Evolutionary conservation across 1,140 invertebrate species (phyloP).

Genomic region (Phenacoccus solenopsis): DNA sequence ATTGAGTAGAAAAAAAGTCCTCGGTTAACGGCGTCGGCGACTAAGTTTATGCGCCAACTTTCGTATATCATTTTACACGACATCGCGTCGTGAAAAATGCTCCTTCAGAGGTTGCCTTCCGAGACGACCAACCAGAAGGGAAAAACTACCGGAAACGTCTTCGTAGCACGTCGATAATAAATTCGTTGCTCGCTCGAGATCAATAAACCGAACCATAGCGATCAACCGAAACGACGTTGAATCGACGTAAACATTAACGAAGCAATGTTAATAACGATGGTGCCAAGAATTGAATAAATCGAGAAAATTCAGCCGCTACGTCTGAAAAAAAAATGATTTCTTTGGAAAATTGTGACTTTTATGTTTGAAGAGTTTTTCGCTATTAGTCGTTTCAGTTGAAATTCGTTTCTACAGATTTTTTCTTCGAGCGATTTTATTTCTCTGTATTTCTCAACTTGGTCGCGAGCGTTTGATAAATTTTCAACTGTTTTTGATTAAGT

Average conservation of each 20-base stretch:
- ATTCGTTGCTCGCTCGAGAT: neutral
- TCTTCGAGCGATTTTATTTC: too few species aligned
- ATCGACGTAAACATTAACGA: neutral
- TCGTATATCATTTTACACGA: neutral
- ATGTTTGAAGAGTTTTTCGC: too few species aligned
- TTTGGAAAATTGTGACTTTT: too few species aligned
- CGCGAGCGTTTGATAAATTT: too few species aligned
- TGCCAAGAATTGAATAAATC: neutral
- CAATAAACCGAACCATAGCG: neutral
- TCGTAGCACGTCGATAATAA: neutral
- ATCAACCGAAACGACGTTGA: neutral
- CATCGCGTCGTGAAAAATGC: neutral
- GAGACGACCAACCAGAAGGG: neutral
- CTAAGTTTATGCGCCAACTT: neutral
- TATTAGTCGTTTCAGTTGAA: too few species aligned
- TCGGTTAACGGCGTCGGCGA: neutral
- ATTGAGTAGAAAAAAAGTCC: neutral
- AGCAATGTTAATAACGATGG: neutral
- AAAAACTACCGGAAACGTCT: neutral
- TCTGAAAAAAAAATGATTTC: too few species aligned
- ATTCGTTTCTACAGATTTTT: too few species aligned
- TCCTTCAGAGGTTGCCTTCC: too few species aligned
- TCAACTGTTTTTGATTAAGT: too few species aligned
- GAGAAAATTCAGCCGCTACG: neutral
- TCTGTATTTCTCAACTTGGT: too few species aligned